These are phyloP conservation scores for Iselma pallidipennis DNA, from an alignment of 2,888 invertebrate species.

Conservation along the genomic window DNA sequence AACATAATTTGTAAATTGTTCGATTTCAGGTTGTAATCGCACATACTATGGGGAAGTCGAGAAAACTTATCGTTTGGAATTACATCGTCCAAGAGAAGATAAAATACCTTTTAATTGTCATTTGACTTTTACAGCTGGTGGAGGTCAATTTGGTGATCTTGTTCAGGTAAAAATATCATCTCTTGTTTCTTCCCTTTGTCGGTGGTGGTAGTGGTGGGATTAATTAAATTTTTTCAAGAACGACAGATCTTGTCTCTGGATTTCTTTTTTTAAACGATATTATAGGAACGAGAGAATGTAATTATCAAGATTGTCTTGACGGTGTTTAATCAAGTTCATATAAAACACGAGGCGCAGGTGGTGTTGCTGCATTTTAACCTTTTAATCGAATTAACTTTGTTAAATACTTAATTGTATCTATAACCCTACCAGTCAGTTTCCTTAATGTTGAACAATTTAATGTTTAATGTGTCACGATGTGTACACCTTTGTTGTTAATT, in stretches of 20 bases:
- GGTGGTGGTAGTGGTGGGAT: background rate
- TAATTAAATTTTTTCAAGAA: conserved; percentile 6
- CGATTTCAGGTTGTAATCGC: conserved; percentile 81
- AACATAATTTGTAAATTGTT: conserved; percentile 24
- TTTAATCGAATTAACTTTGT: background rate
- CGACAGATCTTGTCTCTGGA: too few species aligned
- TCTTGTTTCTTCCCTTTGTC: background rate
- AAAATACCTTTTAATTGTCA: conserved; percentile 86
- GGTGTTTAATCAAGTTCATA: background rate
- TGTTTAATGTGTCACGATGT: too few species aligned
- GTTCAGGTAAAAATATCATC: conserved; percentile 68
- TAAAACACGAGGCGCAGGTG: background rate
- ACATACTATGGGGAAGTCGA: conserved; percentile 90
- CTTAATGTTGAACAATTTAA: too few species aligned
- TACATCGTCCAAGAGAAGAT: conserved; percentile 84
- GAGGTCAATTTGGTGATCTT: conserved; percentile 81
- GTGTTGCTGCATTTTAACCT: background rate
- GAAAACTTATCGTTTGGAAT: conserved; percentile 81
- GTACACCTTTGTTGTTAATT: background rate
- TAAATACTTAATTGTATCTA: background rate
- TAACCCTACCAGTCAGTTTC: too few species aligned
- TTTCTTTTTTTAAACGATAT: too few species aligned
- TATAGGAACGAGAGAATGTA: background rate
- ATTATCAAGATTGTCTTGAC: background rate
- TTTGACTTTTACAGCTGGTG: conserved; percentile 83